Percentiles rank a stretch among this genome's conserved stretches.
Evolutionary conservation across 1,140 invertebrate genomes (phyloP).

Genomic region (Drosophila orosa): DNA sequence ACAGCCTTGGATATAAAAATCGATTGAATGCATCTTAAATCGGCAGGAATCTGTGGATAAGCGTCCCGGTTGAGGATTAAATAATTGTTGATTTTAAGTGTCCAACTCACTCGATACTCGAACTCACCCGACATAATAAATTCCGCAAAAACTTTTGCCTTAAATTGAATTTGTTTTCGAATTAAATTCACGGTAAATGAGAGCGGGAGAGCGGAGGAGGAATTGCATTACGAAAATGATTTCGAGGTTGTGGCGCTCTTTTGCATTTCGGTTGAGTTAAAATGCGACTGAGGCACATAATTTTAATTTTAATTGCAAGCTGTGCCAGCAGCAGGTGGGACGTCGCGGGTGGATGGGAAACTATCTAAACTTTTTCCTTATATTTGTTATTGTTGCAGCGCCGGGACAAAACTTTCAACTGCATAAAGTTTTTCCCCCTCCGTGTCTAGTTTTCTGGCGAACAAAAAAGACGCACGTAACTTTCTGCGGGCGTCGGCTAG

Average conservation of each 20-base stretch:
- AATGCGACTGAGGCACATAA: constrained; percentile 39
- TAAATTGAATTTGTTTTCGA: constrained; percentile 75
- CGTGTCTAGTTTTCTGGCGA: neutral
- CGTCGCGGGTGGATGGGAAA: neutral
- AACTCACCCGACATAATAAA: constrained; percentile 12
- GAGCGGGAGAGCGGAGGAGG: constrained; percentile 24
- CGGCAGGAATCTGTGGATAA: constrained; percentile 13
- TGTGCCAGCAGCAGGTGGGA: constrained; percentile 46
- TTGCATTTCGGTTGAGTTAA: constrained; percentile 53
- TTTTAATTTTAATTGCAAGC: constrained; percentile 68
- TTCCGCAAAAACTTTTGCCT: constrained; percentile 31
- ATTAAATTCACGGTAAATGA: constrained; percentile 68
- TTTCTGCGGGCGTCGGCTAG: constrained; percentile 25
- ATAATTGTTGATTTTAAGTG: constrained; percentile 56
- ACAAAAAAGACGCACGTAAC: constrained; percentile 30
- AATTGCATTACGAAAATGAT: constrained; percentile 66
- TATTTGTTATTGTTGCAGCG: constrained; percentile 73
- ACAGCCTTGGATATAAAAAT: constrained; percentile 50
- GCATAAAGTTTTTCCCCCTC: constrained; percentile 34
- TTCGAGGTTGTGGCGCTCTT: constrained; percentile 40
- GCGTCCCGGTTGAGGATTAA: constrained; percentile 48
- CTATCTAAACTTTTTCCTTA: constrained; percentile 68
- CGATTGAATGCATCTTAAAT: constrained; percentile 71
- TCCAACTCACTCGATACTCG: constrained; percentile 17
- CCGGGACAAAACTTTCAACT: constrained; percentile 48